Base-by-base conservation (phyloP, 2,888 invertebrate genomes). In the Eurytoma adleriae region DNA sequence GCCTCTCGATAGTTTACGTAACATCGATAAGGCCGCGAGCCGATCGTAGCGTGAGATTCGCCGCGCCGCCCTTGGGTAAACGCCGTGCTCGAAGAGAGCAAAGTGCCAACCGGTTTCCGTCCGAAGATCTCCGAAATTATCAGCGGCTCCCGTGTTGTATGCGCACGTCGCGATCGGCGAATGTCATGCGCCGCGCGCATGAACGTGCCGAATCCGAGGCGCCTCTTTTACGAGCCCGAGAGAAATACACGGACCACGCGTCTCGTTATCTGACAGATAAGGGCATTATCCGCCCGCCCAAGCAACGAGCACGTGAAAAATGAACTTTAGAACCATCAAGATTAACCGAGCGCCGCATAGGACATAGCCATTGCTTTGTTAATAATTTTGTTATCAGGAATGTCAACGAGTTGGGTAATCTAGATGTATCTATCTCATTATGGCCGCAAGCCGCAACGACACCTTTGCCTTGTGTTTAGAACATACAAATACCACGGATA, bases 311-410 rank as follows among this genome's bases (percentile, higher is more conserved):
- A 67, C 73, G 69, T 62, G 73, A 61, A 75, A 67, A 59, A 16
- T 76, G 79, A 71, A 80, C 67, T 80, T 80, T 76, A 71, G 75
- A 75, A 52, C 57, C 61, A 62, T 66, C n/a, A 52, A 71, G 70
- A 75, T 75, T 71, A 69, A 52, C 66, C 16, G 13, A 56, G 18
- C 59, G 12, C 48, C 40, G 61, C 50, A 16, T 54, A 52, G 57
- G 64, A 64, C 48, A 48, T 54, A 27, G 14, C 67, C n/a, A n/a
- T n/a, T n/a, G n/a, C n/a, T n/a, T n/a, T n/a, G n/a, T n/a, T n/a
- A n/a, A n/a, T n/a, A n/a, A n/a, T n/a, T 57, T 16, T 3, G 57
- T 66, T 16, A 74, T 48, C 16, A 7, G 5, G 40, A 40, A 4
- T 7, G 40, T 40, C 40, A 40, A 40, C 40, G 40, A 40, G 40